A percentile compares a stretch with the other conserved stretches of the same genome.
These are phyloP conservation scores for Polypedilum pembai DNA, from an alignment of 1,140 invertebrate species.

Conservation along the genomic window DNA sequence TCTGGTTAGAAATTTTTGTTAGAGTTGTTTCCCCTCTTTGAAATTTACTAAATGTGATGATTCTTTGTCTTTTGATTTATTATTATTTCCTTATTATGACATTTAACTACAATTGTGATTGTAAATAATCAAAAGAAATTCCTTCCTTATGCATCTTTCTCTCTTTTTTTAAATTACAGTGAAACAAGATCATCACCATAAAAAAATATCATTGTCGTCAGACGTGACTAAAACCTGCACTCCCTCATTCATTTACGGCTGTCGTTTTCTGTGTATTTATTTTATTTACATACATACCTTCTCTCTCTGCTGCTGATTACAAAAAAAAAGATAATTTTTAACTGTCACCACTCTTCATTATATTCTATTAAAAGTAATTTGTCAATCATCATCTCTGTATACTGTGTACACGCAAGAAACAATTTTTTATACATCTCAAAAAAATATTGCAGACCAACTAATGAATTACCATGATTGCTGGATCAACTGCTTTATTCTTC, in stretches of 20 bases:
- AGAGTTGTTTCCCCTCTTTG: too few species aligned
- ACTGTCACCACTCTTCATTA: constrained; percentile 7
- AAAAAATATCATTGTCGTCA: not conserved
- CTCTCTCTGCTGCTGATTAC: not conserved
- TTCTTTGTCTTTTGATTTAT: too few species aligned
- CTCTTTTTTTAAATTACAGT: constrained; percentile 7
- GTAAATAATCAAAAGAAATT: too few species aligned
- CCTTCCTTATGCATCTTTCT: not conserved
- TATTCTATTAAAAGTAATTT: not conserved
- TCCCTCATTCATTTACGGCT: not conserved
- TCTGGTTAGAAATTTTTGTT: too few species aligned
- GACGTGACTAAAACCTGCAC: not conserved
- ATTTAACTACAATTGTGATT: too few species aligned
- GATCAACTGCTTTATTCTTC: not conserved
- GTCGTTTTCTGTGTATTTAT: not conserved
- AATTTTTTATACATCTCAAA: not conserved
- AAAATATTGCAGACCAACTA: constrained; percentile 3
- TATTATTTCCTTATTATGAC: too few species aligned
- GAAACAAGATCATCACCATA: not conserved
- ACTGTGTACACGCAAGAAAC: too few species aligned
- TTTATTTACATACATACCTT: not conserved
- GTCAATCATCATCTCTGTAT: not conserved
- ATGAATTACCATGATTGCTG: constrained; percentile 5
- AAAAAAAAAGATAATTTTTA: not conserved
- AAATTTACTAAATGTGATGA: too few species aligned